Evolutionary conservation across 2,888 invertebrate genomes (phyloP).

Genomic region (Gari tellinella): DNA sequence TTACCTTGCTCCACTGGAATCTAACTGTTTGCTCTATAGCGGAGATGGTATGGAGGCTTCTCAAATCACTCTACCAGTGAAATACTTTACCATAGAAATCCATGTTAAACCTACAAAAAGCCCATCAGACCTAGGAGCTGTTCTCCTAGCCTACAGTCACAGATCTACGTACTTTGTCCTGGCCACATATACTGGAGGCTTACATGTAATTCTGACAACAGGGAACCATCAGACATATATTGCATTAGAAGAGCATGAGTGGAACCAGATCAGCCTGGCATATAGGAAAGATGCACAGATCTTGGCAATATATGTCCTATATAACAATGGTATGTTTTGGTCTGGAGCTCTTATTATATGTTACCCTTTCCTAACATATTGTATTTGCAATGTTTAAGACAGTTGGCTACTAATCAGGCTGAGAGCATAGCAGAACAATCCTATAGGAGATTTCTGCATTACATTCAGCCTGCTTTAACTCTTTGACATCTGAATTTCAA

Average conservation of each 20-base stretch:
- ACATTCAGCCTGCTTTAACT: too few species aligned
- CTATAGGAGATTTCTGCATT: too few species aligned
- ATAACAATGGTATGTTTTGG: too few species aligned
- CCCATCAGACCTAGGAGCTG: constrained; percentile 39
- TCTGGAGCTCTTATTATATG: too few species aligned
- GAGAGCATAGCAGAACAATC: too few species aligned
- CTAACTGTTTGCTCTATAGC: constrained; percentile 59
- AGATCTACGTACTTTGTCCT: constrained; percentile 49
- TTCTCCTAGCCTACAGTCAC: constrained; percentile 59
- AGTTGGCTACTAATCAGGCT: too few species aligned
- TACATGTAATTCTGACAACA: constrained; percentile 44
- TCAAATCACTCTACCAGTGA: constrained; percentile 48
- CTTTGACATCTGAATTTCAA: too few species aligned
- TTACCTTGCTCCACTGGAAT: constrained; percentile 43
- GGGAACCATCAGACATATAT: constrained; percentile 46
- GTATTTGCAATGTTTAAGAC: too few species aligned
- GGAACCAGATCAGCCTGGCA: constrained; percentile 70
- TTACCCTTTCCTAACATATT: too few species aligned
- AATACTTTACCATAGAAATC: constrained; percentile 67
- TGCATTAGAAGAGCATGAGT: constrained; percentile 48
- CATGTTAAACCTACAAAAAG: constrained; percentile 62
- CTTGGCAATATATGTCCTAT: constrained; percentile 64
- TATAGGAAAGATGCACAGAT: constrained; percentile 54
- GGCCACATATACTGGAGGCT: constrained; percentile 40
- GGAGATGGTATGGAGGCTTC: constrained; percentile 55